Conservation (phyloP, 2,113 vertebrate species). For the Tetrao urogallus region DNA sequence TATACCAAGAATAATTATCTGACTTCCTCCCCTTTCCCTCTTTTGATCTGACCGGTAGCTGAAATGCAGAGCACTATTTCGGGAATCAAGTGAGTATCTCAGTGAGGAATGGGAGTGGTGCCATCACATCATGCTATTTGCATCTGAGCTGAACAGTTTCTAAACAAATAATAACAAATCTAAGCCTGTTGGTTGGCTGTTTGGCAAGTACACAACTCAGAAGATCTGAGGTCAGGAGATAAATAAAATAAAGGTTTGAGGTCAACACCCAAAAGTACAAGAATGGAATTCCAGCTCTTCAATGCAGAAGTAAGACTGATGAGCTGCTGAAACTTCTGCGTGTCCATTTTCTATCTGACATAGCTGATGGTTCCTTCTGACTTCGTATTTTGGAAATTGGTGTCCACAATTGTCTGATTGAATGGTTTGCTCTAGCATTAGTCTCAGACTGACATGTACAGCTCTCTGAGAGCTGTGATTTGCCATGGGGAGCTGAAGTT, state of each 20-base stretch:
- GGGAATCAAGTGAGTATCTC: rapidly evolving
- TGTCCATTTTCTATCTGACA: background rate
- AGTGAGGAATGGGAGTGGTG: rapidly evolving
- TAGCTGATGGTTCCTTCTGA: background rate
- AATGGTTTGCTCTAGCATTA: background rate
- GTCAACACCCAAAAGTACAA: rapidly evolving
- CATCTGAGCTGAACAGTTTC: background rate
- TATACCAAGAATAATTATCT: background rate
- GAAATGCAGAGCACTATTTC: rapidly evolving
- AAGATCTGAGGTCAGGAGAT: background rate
- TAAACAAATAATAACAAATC: too few species aligned
- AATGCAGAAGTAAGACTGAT: background rate
- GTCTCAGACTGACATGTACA: background rate
- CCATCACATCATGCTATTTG: rapidly evolving
- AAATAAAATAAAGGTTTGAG: background rate
- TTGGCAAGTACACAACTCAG: background rate
- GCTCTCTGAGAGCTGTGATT: background rate
- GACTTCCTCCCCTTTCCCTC: too few species aligned
- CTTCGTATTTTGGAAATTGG: background rate
- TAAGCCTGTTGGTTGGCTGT: background rate
- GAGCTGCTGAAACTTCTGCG: background rate
- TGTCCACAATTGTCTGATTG: rapidly evolving
- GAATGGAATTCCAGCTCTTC: background rate
- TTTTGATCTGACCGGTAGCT: background rate
- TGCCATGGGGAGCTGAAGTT: background rate